These are phyloP conservation scores for Pituophis catenifer DNA, from an alignment of 2,113 vertebrate species.

Conservation along the genomic window DNA sequence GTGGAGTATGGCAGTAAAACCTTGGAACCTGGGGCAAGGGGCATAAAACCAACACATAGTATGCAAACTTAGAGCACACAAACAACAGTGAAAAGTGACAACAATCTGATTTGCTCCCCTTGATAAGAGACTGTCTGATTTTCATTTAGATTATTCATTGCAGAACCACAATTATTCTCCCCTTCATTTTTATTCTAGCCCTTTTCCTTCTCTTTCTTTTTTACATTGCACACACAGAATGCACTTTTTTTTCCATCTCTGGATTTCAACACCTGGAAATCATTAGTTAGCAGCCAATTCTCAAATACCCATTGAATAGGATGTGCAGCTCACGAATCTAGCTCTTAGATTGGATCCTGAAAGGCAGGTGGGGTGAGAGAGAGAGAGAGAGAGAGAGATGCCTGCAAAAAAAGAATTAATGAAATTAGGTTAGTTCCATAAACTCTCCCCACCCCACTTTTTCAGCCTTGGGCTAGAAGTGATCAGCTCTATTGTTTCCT, in stretches of 20 bases:
- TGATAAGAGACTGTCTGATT: background rate
- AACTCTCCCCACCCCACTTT: conserved; percentile 39
- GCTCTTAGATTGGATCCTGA: conserved; percentile 44
- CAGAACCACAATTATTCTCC: background rate
- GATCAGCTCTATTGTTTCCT: conserved; percentile 74
- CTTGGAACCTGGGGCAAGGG: background rate
- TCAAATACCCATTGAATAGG: conserved; percentile 67
- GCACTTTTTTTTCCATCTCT: conserved; percentile 30
- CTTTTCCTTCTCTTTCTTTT: background rate
- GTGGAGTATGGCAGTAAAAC: background rate
- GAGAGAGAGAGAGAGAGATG: conserved; percentile 39
- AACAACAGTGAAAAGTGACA: background rate
- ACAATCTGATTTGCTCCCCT: background rate
- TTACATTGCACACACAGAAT: background rate
- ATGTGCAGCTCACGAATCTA: conserved; percentile 41
- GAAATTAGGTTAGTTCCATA: conserved; percentile 81
- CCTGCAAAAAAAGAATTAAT: conserved; percentile 77
- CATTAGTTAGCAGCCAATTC: conserved; percentile 50
- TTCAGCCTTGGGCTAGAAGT: conserved; percentile 65
- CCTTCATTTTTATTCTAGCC: background rate
- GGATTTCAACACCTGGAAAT: conserved; percentile 67
- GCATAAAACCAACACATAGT: background rate
- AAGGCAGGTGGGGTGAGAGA: conserved; percentile 47
- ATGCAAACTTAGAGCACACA: background rate
- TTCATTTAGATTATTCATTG: background rate